Evolutionary conservation across 2,113 vertebrate species (phyloP), one percentile per base, ranked within the genome.

Genomic region (Caranx melampygus): DNA sequence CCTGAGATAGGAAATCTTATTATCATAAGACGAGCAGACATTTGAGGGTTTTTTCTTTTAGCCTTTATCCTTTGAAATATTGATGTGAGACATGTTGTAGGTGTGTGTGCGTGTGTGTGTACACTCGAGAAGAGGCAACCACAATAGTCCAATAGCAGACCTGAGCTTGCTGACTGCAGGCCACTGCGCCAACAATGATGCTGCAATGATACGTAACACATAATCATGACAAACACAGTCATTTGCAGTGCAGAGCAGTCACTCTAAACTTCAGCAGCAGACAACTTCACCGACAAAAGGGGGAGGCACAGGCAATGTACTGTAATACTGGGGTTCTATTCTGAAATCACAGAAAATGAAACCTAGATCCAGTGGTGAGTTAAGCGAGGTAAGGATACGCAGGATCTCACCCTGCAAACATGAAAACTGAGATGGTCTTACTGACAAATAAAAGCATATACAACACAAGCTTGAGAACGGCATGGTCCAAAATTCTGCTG

Each of bases 161-260:
- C 54, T 18, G 49, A 72, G 49, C 59, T 60, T 7, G n/a, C 47
- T 64, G 69, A 72, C 49, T 31, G 42, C 69, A 33, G 58, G 26
- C 26, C 26, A 26, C 81, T 76, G 67, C 20, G 59, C 44, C 42
- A 71, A 55, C 55, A 73, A 66, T 49, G 47, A 82, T 62, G 49
- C 7, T 35, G 57, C 59, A 72, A 54, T 55, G 44, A 60, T 35
- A 68, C 10, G 63, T 55, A 79, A 70, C 42, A 63, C 37, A 63
- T 37, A 62, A 68, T 55, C 26, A 63, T 0, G 20, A 45, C 18
- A 57, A 73, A 72, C 69, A 34, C 9, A 37, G 47, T 47, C 9
- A 61, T 67, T 54, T 57, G 7, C 35, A 44, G 47, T n/a, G 26
- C 11, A 0, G 18, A 75, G 11, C 47, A 67, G 52, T 62, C 51